A percentile compares a stretch with the other conserved stretches of the same genome.
Evolutionary conservation across 2,888 invertebrate species (phyloP).

Genomic region (Tachina lurida): DNA sequence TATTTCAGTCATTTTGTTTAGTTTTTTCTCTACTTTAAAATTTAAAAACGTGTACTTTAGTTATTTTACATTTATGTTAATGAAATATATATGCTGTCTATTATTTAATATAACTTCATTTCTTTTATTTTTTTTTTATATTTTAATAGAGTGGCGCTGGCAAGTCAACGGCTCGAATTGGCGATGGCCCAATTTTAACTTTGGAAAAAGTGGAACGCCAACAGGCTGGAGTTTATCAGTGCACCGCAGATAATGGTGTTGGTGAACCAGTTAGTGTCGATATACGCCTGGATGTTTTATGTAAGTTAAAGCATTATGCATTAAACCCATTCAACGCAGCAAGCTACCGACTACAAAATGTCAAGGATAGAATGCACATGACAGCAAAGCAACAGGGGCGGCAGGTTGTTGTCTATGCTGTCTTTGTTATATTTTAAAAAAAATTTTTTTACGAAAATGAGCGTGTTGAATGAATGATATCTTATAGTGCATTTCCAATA

Average conservation of each 20-base stretch:
- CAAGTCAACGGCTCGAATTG: conserved; percentile 83
- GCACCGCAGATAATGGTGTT: conserved; percentile 88
- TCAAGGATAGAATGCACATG: no score
- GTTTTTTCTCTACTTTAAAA: neutral
- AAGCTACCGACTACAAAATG: no score
- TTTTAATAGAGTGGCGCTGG: conserved; percentile 81
- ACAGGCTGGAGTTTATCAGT: conserved; percentile 87
- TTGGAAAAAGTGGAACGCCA: conserved; percentile 86
- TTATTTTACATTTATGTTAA: neutral
- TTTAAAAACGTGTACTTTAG: no score
- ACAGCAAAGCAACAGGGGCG: no score
- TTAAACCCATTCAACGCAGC: no score
- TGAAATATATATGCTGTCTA: neutral
- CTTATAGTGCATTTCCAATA: no score
- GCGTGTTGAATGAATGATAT: no score
- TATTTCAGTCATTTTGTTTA: neutral
- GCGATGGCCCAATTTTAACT: conserved; percentile 86
- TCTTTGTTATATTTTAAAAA: no score
- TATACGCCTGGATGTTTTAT: conserved; percentile 87
- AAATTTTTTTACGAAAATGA: no score
- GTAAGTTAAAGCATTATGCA: conserved; percentile 83
- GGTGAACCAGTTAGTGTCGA: conserved; percentile 87
- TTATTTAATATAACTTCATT: conserved; percentile 32
- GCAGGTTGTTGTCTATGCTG: no score
- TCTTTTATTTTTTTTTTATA: conserved; percentile 29